Base-by-base conservation (phyloP, 2,113 vertebrate genomes). In the Rynchops niger region DNA sequence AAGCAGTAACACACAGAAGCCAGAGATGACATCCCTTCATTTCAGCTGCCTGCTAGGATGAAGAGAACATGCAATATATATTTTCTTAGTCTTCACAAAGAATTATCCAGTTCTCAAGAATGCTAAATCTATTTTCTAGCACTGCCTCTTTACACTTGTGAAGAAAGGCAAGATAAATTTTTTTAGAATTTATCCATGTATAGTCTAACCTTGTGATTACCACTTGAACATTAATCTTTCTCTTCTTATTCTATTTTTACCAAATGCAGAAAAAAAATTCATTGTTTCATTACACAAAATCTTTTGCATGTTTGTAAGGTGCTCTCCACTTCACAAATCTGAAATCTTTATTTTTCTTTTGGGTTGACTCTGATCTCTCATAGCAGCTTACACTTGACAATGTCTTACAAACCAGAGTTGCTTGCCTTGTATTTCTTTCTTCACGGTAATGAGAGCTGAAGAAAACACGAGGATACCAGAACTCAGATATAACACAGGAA, bases 371-470 rank as follows among this genome's bases (percentile, higher is more conserved):
- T 42, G 26, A 61, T 47, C 19, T 89, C 15, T 34, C 8, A 2
- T 1, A 72, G 42, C 42, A 93, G 19, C 30, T 84, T 52, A 61
- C 1, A n/a, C 13, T 15, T 73, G 20, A 30, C 29, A 52, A 6
- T 10, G 12, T 17, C 30, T 56, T 61, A 61, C 6, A 84, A 52
- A 83, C 5, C 30, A 66, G 40, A 70, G 56, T 81, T 78, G 9
- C 11, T 49, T 53, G 7, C 58, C 26, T 70, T 86, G 22, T 34
- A 40, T 71, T 86, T 80, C 50, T 27, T 79, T 59, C 53, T 42
- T 43, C 23, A 20, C 1, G 0, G 43, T 43, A 70, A 47, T 29
- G 15, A 87, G 8, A 85, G 8, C 4, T 2, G 2, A 73, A 6
- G n/a, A 65, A 74, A 77, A 63, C n/a, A 18, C 6, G 21, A 50